Base-by-base conservation (phyloP, 2,888 invertebrate species). In the Tachina lurida region DNA sequence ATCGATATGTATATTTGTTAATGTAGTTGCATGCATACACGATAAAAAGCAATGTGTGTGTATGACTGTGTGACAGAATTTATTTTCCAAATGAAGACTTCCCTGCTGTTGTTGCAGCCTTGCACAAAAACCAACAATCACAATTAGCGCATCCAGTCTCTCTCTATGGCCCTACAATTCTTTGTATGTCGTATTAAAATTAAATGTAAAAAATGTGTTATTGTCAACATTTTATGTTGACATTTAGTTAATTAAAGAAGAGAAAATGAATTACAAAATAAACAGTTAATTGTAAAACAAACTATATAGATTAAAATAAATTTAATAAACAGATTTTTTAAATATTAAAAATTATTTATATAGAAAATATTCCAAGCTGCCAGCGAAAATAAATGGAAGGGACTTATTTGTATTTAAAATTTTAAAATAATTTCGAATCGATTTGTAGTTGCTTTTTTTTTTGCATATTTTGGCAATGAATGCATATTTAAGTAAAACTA, bases 191-290 rank as follows among this genome's bases (percentile, higher is more conserved):
- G 54, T 65, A 79, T 83, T 80, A 77, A 84, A 75, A 79, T 83
- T 80, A 77, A 84, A 75, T 84, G 75, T 84, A 58, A 62, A 81
- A 73, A 79, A 84, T 75, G 78, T 86, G 75, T 85, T 86, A 74
- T 82, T 84, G 78, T 74, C 79, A 86, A 86, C 71, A 45, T 83
- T 83, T 82, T 76, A 86, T 86, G 86, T 79, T 86, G 86, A 83
- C 86, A 86, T 86, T 86, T 76, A 83, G 82, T 86, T 86, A 86
- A 86, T 86, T 86, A 86, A 82, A 86, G 63, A 71, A 79, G 73
- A 52, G 82, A 79, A 73, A 76, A 79, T 70, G 71, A 86, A 80
- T 80, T 62, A 17, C 10, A 41, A 68, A 58, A 80, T 71, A 77
- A 74, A 43, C 3, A 43, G 52, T 49, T 75, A 84, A 79, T 79